Base-by-base conservation (phyloP, 2,888 invertebrate species). In the Spilosoma lubricipeda region DNA sequence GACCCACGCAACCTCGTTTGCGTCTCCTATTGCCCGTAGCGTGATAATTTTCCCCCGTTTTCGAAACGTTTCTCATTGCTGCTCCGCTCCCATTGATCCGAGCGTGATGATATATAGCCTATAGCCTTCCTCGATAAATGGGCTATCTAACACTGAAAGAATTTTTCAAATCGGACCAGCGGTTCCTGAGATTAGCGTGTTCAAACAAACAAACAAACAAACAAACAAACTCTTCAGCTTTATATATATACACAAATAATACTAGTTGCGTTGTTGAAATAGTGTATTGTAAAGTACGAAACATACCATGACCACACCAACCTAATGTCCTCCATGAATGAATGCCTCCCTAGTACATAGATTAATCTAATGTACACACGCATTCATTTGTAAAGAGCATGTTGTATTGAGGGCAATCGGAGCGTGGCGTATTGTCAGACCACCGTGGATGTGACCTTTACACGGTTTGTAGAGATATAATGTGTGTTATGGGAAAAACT, bases 381-480 rank as follows among this genome's bases (percentile, higher is more conserved):
- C 18, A 33, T 45, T 30, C 36, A n/a, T 67, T 70, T 79, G 75
- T 81, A 76, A 75, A 81, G 82, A 81, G 83, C 83, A 76, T 81
- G 76, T 45, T 82, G 13, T 45, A 79, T 81, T 81, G 63, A 73
- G 7, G 15, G 66, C 67, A 74, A 79, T 65, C 39, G 65, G 63
- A 79, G 73, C 84, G 79, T 77, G 56, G 20, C 27, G 20, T 63
- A 69, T 75, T 75, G 71, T 71, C 70, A 63, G 76, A 68, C 77
- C 81, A 72, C 83, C 81, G 56, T 77, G 70, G 66, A 70, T 73
- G 36, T 81, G 74, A 59, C 71, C 79, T 81, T 79, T 69, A 20
- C n/a, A 63, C 67, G 39, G 45, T 70, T 59, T 56, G 39, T 70
- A 27, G n/a, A 67, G 67, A 67, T 2, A 23, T 20, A 48, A 48